phyloP scores from a whole-genome alignment of 2,797 vertebrate species.

The Sebastes steindachneri region DNA sequence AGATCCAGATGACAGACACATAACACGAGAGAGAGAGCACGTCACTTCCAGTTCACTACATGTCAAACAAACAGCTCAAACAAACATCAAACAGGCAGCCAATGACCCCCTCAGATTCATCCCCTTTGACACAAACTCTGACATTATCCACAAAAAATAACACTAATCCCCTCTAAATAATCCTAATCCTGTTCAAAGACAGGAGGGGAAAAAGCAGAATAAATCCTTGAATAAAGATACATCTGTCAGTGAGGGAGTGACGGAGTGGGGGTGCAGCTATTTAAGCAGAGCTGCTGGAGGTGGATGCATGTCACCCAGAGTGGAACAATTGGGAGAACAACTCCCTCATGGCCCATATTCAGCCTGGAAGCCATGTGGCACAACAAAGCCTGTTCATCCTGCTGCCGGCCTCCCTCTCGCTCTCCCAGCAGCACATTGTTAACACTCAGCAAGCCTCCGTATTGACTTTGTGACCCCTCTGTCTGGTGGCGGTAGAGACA shows the following conservation, averaged over 20 bases:
- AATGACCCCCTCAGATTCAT: slow-evolving; percentile 35
- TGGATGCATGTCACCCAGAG: slow-evolving; percentile 77
- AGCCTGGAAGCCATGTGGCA: slow-evolving; percentile 88
- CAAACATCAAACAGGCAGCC: slow-evolving; percentile 52
- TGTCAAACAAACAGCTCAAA: slow-evolving; percentile 43
- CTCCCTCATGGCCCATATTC: slow-evolving; percentile 87
- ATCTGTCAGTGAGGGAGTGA: slow-evolving; percentile 79
- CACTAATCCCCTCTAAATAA: slow-evolving; percentile 75
- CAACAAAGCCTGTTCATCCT: slow-evolving; percentile 85
- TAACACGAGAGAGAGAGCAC: background rate
- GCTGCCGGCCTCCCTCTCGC: slow-evolving; percentile 47
- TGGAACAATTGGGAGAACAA: slow-evolving; percentile 87
- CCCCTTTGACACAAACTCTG: slow-evolving; percentile 52
- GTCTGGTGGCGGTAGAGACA: slow-evolving; percentile 79
- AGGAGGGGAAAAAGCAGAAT: slow-evolving; percentile 46
- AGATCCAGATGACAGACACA: background rate
- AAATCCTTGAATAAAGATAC: slow-evolving; percentile 86
- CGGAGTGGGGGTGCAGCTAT: slow-evolving; percentile 71
- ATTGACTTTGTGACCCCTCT: slow-evolving; percentile 87
- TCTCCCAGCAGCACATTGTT: slow-evolving; percentile 87
- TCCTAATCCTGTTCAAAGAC: slow-evolving; percentile 78
- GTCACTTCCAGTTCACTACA: slow-evolving; percentile 2
- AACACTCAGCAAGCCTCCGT: slow-evolving; percentile 86
- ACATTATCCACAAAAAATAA: slow-evolving; percentile 71
- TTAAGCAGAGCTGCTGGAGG: slow-evolving; percentile 86